A percentile compares a stretch with the other conserved stretches of the same genome.
These are phyloP conservation scores for Leptopilina drosophilae DNA, from an alignment of 2,888 invertebrate species.

Conservation along the genomic window DNA sequence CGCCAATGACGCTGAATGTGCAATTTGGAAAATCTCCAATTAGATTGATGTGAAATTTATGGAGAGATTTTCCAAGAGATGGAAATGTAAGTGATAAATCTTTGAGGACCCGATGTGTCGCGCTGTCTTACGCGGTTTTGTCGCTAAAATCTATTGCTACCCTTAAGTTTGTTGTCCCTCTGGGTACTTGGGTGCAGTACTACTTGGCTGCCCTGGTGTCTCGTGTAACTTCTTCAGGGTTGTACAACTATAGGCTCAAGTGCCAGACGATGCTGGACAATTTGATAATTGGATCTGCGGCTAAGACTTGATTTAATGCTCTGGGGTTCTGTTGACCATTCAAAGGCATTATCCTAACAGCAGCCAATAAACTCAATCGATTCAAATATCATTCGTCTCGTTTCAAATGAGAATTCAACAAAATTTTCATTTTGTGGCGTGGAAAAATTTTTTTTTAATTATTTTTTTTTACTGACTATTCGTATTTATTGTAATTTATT, in stretches of 20 bases:
- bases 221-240: slow-evolving; percentile 45
- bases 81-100: slow-evolving; percentile 67
- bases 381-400: neutral
- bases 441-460: too few relatives aligned
- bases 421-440: neutral
- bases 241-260: slow-evolving; percentile 57
- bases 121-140: slow-evolving; percentile 70
- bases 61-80: neutral
- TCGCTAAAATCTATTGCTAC: slow-evolving; percentile 67
- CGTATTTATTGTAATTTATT: too few relatives aligned
- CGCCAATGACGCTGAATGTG: too few relatives aligned
- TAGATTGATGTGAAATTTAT: neutral
- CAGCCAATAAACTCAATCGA: slow-evolving; percentile 15
- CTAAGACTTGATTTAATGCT: slow-evolving; percentile 71
- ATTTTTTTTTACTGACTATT: too few relatives aligned
- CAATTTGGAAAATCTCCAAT: too few relatives aligned
- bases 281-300: slow-evolving; percentile 75
- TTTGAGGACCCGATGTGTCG: slow-evolving; percentile 59
- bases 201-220: slow-evolving; percentile 50
- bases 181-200: slow-evolving; percentile 32
- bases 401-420: neutral
- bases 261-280: slow-evolving; percentile 69
- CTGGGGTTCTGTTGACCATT: slow-evolving; percentile 70
- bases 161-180: slow-evolving; percentile 50
- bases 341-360: slow-evolving; percentile 41